These are phyloP conservation scores for Dipodomys ordii DNA, from an alignment of 2,113 vertebrate genomes.

Conservation along the genomic window DNA sequence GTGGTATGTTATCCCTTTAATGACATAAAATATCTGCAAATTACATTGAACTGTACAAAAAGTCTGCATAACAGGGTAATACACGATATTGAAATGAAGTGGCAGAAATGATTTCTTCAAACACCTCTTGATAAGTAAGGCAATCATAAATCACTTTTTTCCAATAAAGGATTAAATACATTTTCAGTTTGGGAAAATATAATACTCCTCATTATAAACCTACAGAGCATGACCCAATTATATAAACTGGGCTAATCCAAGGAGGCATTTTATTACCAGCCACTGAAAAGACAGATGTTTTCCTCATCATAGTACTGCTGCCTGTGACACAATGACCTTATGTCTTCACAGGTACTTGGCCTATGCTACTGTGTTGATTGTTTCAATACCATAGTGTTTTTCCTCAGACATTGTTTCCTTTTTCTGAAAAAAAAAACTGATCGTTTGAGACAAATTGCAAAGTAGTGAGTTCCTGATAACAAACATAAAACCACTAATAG, in stretches of 20 bases:
- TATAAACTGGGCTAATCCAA: constrained; percentile 25
- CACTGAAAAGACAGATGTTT: background rate
- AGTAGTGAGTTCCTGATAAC: background rate
- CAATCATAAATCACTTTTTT: constrained; percentile 54
- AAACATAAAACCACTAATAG: background rate
- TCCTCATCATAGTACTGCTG: background rate
- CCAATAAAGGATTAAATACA: background rate
- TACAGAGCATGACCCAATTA: constrained; percentile 25
- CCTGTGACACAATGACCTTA: background rate
- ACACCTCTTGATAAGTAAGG: constrained; percentile 35
- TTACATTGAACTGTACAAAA: background rate
- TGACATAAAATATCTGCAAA: constrained; percentile 10
- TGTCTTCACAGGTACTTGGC: background rate
- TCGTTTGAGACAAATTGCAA: background rate
- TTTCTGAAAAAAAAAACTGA: background rate
- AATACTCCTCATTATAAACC: constrained; percentile 25
- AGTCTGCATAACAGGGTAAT: background rate
- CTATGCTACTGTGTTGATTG: background rate
- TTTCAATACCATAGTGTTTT: background rate
- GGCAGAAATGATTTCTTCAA: constrained; percentile 56
- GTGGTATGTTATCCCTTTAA: constrained; percentile 24
- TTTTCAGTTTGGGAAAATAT: constrained; percentile 62
- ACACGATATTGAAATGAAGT: constrained; percentile 20
- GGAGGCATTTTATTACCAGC: constrained; percentile 34
- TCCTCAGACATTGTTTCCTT: background rate